phyloP scores from a whole-genome alignment of 2,113 vertebrate species.

The Lanius ludovicianus region DNA sequence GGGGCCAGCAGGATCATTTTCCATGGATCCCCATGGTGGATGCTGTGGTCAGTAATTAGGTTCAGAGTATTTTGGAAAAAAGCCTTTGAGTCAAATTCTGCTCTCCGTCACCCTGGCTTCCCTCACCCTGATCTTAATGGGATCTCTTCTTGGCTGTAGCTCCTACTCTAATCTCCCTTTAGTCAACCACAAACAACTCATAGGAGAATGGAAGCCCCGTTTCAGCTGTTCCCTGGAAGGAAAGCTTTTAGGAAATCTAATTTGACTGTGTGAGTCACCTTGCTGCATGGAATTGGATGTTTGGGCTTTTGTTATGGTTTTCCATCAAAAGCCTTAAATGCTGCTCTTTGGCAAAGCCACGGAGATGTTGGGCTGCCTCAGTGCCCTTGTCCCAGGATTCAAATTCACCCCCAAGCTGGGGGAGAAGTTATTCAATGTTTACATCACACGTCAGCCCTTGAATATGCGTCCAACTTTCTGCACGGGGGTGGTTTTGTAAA shows the following conservation, averaged over 20 bases:
- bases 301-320: background rate
- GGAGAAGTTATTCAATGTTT: background rate
- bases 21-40: background rate
- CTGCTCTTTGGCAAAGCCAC: background rate
- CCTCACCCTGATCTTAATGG: slow-evolving; percentile 41
- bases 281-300: background rate
- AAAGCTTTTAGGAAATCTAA: slow-evolving; percentile 39
- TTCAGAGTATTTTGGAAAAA: background rate
- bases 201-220: slow-evolving; percentile 27
- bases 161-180: background rate
- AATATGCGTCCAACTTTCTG: background rate
- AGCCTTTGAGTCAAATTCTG: slow-evolving; percentile 1
- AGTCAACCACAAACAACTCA: slow-evolving; percentile 51
- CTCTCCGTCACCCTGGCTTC: background rate
- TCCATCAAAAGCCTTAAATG: background rate
- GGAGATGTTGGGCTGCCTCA: background rate
- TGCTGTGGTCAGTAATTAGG: background rate
- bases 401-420: background rate
- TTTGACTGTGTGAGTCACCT: slow-evolving; percentile 36
- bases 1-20: background rate
- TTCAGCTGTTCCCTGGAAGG: slow-evolving; percentile 49
- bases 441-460: background rate
- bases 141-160: slow-evolving; percentile 51
- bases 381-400: background rate
- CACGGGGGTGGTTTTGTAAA: background rate